Evolutionary conservation across 2,113 vertebrate genomes (phyloP).

Genomic region (Mastomys coucha): DNA sequence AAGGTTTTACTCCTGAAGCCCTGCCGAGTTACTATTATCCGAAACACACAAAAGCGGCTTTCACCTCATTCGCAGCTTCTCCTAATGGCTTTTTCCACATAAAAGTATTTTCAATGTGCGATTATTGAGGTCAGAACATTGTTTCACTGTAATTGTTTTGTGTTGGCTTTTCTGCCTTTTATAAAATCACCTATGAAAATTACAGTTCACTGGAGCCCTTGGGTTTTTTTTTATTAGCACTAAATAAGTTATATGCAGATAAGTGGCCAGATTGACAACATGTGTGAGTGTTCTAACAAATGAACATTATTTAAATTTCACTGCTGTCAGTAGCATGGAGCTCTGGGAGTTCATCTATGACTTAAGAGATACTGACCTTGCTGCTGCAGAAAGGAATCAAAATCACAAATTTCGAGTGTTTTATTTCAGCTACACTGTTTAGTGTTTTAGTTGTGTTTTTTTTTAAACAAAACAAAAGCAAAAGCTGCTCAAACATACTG

Average conservation of each 20-base stretch:
- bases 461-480: not conserved
- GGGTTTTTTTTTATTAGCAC: not conserved
- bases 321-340: not conserved
- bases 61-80: constrained; percentile 59
- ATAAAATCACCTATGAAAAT: constrained; percentile 62
- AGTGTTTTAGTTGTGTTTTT: not conserved
- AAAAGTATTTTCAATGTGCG: constrained; percentile 71
- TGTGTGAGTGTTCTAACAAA: not conserved
- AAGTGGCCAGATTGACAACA: constrained; percentile 22
- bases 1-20: not conserved
- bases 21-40: constrained; percentile 70
- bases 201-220: constrained; percentile 45
- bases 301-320: constrained; percentile 50
- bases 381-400: not conserved
- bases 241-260: constrained; percentile 21
- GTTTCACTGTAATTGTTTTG: constrained; percentile 74
- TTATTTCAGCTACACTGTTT: not conserved
- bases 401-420: not conserved
- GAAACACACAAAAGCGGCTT: constrained; percentile 66
- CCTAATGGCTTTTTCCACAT: constrained; percentile 64
- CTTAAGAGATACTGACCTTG: constrained; percentile 11
- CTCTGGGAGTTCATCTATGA: constrained; percentile 1
- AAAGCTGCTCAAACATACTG: not conserved
- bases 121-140: constrained; percentile 74
- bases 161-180: constrained; percentile 65